Evolutionary conservation across 1,140 invertebrate genomes (phyloP).

Genomic region (Lucilia cuprina): DNA sequence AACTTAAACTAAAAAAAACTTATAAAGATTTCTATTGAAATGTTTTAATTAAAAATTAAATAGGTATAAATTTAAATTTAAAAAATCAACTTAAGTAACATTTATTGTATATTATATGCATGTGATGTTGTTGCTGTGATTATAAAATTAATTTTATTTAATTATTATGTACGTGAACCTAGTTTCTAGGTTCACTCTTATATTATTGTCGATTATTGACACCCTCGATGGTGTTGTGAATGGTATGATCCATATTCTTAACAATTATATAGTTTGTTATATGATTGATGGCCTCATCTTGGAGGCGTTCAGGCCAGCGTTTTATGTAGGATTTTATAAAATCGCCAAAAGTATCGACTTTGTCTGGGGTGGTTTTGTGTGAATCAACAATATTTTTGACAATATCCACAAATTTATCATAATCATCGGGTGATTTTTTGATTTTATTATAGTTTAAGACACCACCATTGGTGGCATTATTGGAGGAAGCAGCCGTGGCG

Average conservation of each 20-base stretch:
- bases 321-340: slow-evolving; percentile 60
- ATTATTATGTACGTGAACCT: slow-evolving; percentile 18
- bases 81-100: slow-evolving; percentile 19
- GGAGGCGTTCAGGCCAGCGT: slow-evolving; percentile 58
- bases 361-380: slow-evolving; percentile 57
- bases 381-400: slow-evolving; percentile 61
- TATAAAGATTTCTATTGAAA: neutral
- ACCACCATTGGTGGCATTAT: slow-evolving; percentile 49
- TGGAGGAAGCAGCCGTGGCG: slow-evolving; percentile 1
- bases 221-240: slow-evolving; percentile 46
- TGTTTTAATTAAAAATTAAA: neutral
- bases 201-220: slow-evolving; percentile 43
- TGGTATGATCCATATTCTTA: slow-evolving; percentile 61
- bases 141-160: slow-evolving; percentile 8
- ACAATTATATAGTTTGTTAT: slow-evolving; percentile 61
- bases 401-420: slow-evolving; percentile 60
- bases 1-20: neutral
- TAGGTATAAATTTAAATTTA: neutral
- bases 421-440: slow-evolving; percentile 60
- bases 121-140: neutral
- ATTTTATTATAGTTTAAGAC: slow-evolving; percentile 57
- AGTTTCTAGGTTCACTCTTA: slow-evolving; percentile 35
- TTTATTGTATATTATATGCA: slow-evolving; percentile 18
- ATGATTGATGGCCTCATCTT: slow-evolving; percentile 60
- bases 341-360: slow-evolving; percentile 58